Conservation (phyloP, 1,140 invertebrate species). For the Papilio glaucus region DNA sequence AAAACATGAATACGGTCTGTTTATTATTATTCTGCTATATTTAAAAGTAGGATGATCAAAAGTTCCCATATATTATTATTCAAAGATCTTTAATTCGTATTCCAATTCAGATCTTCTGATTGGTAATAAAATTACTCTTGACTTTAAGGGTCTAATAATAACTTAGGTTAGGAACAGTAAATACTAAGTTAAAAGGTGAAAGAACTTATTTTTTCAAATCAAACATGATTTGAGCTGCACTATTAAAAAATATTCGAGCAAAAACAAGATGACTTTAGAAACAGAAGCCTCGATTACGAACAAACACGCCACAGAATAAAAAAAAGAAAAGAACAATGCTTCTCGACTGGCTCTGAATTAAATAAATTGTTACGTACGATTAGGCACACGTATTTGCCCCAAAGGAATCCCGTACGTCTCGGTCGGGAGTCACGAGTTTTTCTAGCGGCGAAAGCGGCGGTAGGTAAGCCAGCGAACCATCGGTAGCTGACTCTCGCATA, state of each 20-base stretch:
- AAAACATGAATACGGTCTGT: too few species aligned
- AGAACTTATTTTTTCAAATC: constrained; percentile 27
- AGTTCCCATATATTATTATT: too few species aligned
- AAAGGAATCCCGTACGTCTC: constrained; percentile 77
- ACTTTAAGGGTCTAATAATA: neutral
- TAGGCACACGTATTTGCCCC: constrained; percentile 78
- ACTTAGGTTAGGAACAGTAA: neutral
- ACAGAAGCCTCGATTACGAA: constrained; percentile 41
- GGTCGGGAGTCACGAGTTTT: constrained; percentile 71
- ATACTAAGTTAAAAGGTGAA: neutral
- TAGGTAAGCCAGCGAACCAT: constrained; percentile 80
- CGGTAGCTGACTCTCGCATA: constrained; percentile 74
- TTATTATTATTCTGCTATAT: too few species aligned
- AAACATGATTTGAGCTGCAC: neutral
- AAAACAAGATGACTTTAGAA: constrained; percentile 44
- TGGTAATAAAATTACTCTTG: constrained; percentile 29
- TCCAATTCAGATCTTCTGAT: constrained; percentile 44
- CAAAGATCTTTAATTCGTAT: too few species aligned
- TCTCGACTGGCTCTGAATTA: constrained; percentile 58
- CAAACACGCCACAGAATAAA: constrained; percentile 37
- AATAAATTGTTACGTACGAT: constrained; percentile 80
- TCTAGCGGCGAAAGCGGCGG: constrained; percentile 64
- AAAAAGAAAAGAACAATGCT: constrained; percentile 47
- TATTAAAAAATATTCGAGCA: constrained; percentile 14
- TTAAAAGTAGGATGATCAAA: constrained; percentile 34